phyloP scores from a whole-genome alignment of 1,140 invertebrate genomes.

The Scaptomyza graminum region DNA sequence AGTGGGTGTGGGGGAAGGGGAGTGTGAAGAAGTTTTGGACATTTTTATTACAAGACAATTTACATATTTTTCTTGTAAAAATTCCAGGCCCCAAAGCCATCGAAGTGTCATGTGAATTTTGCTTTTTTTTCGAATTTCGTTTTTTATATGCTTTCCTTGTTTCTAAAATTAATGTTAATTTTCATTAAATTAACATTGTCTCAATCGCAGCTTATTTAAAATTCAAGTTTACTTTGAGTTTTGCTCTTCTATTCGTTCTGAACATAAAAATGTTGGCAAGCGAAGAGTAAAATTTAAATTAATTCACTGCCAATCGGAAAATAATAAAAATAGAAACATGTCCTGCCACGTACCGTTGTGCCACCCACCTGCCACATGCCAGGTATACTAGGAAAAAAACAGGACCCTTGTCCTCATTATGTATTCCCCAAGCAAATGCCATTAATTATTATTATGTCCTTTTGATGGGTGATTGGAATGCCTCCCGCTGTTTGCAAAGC shows the following conservation, averaged over 20 bases:
- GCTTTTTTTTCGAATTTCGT: neutral
- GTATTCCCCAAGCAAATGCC: constrained; percentile 78
- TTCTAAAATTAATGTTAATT: constrained; percentile 80
- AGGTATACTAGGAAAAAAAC: neutral
- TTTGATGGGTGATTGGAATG: constrained; percentile 66
- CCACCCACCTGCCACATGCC: neutral
- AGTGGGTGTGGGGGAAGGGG: no score
- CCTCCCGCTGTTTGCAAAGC: constrained; percentile 46
- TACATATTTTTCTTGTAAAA: constrained; percentile 81
- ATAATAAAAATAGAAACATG: constrained; percentile 69
- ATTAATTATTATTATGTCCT: constrained; percentile 83
- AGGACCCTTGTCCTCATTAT: constrained; percentile 56
- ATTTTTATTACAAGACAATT: constrained; percentile 83
- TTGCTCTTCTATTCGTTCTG: constrained; percentile 10
- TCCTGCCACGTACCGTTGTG: neutral
- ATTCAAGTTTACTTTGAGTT: constrained; percentile 58
- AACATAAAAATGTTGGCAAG: constrained; percentile 65
- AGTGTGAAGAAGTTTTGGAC: constrained; percentile 33
- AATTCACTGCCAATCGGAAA: constrained; percentile 74
- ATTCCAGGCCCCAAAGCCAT: constrained; percentile 55
- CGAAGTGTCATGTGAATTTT: constrained; percentile 68
- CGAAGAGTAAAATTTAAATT: constrained; percentile 58
- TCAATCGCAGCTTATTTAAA: constrained; percentile 46
- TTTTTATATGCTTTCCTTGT: constrained; percentile 25
- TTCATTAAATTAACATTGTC: constrained; percentile 68